Evolutionary conservation across 1,140 invertebrate genomes (phyloP), one percentile per base, ranked within the genome.

Genomic region (Thaumatotibia leucotreta): DNA sequence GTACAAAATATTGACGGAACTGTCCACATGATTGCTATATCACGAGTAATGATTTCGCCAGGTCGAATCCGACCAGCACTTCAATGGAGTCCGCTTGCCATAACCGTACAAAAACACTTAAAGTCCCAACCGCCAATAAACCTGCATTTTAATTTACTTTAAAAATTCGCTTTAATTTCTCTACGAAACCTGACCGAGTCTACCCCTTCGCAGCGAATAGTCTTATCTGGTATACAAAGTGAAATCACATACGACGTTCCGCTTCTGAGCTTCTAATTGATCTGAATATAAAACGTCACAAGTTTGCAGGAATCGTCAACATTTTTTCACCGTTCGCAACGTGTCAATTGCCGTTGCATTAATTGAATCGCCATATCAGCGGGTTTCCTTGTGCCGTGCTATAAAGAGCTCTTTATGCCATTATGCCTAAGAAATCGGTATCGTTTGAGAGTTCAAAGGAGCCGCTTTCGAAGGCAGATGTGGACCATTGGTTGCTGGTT

Each of bases 321-420:
- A 39, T 39, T 39, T 14, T 39, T 17, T 5, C 17, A 17, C 24
- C 52, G 52, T 58, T 58, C 29, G 22, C 11, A 20, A 24, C n/a
- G 23, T 29, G 39, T 9, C 78, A 77, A 81, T 82, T 82, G 82
- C 75, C 68, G 9, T 20, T 69, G 73, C 80, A 84, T 83, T 88
- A 87, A 88, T 88, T 90, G 88, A 90, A 90, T 85, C 82, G 86
- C 84, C 85, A 86, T 87, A 88, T 85, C 84, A 89, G 86, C 79
- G 71, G 78, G 64, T 86, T 79, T 82, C 82, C 82, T 71, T 74
- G 82, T 84, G 72, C 74, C n/a, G n/a, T 65, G 74, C 75, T 76
- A 74, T 84, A 89, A 86, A 88, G 83, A 79, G 74, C 68, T 76
- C 84, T 88, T 90, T 88, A 88, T 90, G 73, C 82, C 84, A 88